A percentile compares a stretch with the other conserved stretches of the same genome.
phyloP scores from a whole-genome alignment of 2,113 vertebrate species.

The Engystomops pustulosus region DNA sequence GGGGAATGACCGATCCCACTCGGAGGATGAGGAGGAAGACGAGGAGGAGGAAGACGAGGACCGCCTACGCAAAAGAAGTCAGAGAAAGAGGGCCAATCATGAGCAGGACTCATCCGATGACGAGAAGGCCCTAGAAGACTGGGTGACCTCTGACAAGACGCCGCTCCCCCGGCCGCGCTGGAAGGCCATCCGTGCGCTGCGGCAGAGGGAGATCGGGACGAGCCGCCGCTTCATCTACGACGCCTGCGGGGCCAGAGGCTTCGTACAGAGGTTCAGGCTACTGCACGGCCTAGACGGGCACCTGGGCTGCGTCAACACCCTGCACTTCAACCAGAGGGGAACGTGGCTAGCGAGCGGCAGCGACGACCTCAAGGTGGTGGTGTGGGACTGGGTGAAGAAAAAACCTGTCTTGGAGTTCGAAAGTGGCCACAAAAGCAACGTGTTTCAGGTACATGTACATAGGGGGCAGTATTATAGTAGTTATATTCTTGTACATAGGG shows the following conservation, averaged over 20 bases:
- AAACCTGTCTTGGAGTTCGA: conserved; percentile 89
- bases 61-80: conserved; percentile 64
- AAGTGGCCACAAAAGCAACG: conserved; percentile 95
- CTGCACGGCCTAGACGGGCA: conserved; percentile 91
- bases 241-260: conserved; percentile 87
- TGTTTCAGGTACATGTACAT: conserved; percentile 88
- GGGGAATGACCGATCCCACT: conserved; percentile 75
- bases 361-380: conserved; percentile 91
- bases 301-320: conserved; percentile 93
- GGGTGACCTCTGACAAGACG: conserved; percentile 85
- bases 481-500: background rate
- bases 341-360: conserved; percentile 93
- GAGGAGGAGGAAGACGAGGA: conserved; percentile 73
- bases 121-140: conserved; percentile 87
- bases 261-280: conserved; percentile 89
- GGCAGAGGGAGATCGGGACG: conserved; percentile 83
- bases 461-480: background rate
- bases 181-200: conserved; percentile 82
- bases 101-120: conserved; percentile 80
- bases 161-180: conserved; percentile 82
- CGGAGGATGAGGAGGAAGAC: conserved; percentile 74
- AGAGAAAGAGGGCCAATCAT: conserved; percentile 70
- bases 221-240: conserved; percentile 82
- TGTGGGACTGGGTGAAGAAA: conserved; percentile 93
- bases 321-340: conserved; percentile 95